Evolutionary conservation across 1,140 invertebrate genomes (phyloP).

Genomic region (Eriosoma lanigerum): DNA sequence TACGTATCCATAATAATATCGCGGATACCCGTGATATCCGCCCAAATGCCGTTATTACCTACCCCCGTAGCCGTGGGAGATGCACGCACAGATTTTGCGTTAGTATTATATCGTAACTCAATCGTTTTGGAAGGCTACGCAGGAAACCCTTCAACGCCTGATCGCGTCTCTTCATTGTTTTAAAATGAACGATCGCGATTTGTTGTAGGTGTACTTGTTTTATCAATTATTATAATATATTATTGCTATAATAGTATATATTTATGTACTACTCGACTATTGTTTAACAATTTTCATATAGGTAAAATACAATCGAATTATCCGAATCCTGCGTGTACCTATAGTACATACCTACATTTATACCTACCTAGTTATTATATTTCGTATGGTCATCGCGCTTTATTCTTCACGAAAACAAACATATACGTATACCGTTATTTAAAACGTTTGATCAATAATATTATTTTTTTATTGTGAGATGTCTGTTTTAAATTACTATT

Average conservation of each 20-base stretch:
- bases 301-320: background rate
- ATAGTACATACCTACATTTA: too few relatives aligned
- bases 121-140: slow-evolving; percentile 14
- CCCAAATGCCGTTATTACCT: background rate
- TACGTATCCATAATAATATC: background rate
- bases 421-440: too few relatives aligned
- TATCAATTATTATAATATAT: slow-evolving; percentile 4
- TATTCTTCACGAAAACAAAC: too few relatives aligned
- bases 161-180: background rate
- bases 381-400: too few relatives aligned
- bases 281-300: background rate
- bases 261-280: background rate
- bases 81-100: background rate
- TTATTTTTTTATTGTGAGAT: too few relatives aligned
- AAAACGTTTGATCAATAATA: too few relatives aligned
- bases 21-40: background rate
- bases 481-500: too few relatives aligned
- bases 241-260: background rate
- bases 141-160: slow-evolving; percentile 2
- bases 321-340: too few relatives aligned
- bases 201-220: background rate
- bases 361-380: too few relatives aligned
- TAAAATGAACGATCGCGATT: background rate
- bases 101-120: slow-evolving; percentile 2
- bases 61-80: background rate